Evolutionary conservation across 2,888 invertebrate species (phyloP).

Genomic region (Xanthia icteritia): DNA sequence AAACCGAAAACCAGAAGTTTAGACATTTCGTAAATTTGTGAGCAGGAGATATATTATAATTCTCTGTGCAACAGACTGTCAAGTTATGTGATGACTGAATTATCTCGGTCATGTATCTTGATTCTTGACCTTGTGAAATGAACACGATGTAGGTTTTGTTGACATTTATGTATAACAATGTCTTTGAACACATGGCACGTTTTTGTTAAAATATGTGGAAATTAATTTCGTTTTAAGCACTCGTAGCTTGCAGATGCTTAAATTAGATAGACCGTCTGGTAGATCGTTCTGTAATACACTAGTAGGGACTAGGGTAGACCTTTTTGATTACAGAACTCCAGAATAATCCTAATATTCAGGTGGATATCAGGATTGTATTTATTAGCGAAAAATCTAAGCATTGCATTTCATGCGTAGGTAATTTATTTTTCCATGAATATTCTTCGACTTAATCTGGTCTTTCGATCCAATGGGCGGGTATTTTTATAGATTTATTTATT

Average conservation of each 20-base stretch:
- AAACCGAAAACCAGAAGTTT: constrained; percentile 19
- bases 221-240: background rate
- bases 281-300: no score
- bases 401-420: background rate
- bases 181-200: constrained; percentile 10
- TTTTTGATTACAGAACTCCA: no score
- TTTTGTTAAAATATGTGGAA: constrained; percentile 14
- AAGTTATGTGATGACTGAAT: constrained; percentile 25
- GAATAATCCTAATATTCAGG: no score
- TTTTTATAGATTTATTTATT: background rate
- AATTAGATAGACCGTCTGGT: background rate
- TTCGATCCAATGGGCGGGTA: background rate
- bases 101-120: constrained; percentile 42
- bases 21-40: constrained; percentile 15
- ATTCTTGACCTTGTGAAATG: constrained; percentile 41
- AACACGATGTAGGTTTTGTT: constrained; percentile 30
- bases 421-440: background rate
- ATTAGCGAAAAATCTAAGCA: no score
- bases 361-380: background rate
- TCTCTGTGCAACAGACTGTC: constrained; percentile 4
- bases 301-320: no score
- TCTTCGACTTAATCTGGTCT: background rate
- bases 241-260: background rate
- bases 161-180: constrained; percentile 29
- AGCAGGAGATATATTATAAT: background rate